phyloP scores from a whole-genome alignment of 2,797 vertebrate species.

The Manis crassicaudata region DNA sequence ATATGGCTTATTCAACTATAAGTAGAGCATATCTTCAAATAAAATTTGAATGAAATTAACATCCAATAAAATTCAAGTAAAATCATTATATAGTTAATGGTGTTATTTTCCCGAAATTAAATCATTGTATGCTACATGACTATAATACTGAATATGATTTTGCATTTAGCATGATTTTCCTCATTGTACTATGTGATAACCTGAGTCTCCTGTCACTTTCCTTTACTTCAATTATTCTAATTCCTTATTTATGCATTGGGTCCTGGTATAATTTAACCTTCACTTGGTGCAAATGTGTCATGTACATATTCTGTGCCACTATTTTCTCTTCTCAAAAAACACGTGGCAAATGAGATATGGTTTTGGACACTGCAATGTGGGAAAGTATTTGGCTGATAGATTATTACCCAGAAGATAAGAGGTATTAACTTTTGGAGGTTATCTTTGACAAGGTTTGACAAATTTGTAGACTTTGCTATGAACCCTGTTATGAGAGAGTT shows the following conservation, averaged over 20 bases:
- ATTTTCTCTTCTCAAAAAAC: not conserved
- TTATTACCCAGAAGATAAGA: not conserved
- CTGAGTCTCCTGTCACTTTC: not conserved
- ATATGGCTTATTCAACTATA: not conserved
- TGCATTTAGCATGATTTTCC: not conserved
- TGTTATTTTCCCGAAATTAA: not conserved
- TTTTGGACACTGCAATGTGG: not conserved
- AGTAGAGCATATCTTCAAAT: not conserved
- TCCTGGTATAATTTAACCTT: not conserved
- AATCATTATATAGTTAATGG: not conserved
- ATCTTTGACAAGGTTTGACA: not conserved
- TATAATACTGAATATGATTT: not conserved
- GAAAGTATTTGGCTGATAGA: not conserved
- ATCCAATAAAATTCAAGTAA: not conserved
- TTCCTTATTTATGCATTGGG: not conserved
- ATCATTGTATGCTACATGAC: not conserved
- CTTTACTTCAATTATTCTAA: not conserved
- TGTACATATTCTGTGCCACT: not conserved
- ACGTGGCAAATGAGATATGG: not conserved
- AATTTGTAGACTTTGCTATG: not conserved
- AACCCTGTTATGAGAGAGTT: not conserved
- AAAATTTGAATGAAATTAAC: conserved; percentile 14
- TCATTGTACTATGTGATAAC: not conserved
- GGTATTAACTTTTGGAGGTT: not conserved
- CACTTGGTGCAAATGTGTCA: not conserved